Evolutionary conservation across 2,888 invertebrate genomes (phyloP), one percentile per base, ranked within the genome.

Genomic region (Metalampra italica): DNA sequence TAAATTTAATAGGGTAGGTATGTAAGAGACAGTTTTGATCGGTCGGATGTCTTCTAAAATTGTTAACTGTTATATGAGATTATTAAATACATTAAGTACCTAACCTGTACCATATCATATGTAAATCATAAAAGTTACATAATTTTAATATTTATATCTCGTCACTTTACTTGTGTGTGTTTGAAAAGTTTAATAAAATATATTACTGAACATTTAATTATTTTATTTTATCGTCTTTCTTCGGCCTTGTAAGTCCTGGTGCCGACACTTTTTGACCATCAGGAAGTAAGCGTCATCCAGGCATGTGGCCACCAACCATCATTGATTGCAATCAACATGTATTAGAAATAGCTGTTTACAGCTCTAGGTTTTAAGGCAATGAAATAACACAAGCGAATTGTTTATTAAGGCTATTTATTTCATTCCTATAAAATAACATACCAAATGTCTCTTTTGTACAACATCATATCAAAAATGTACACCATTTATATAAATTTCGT

Each of bases 391-490:
- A 43, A 29, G 74, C 61, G 60, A 55, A 53, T 53, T 60, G 56
- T 83, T 85, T 82, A 87, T 90, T 90, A 90, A 89, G 80, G 82
- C 90, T 90, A 90, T 90, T 90, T 90, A 90, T 90, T 90, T 90
- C 87, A 88, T 90, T 90, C 90, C 90, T 90, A 89, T 90, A 90
- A 90, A 90, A 90, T 90, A 90, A 89, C 90, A 90, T 90, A 90
- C 90, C 88, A 90, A 90, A 90, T 86, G 86, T 90, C 84, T 90
- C 89, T 86, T 90, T 90, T 90, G 90, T 90, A 90, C 90, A 90
- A 90, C 83, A 82, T 89, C 83, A 89, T 90, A 90, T 90, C 89
- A 90, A 90, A 90, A 90, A 90, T 90, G 86, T 90, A 90, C 90
- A 90, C 87, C 88, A 79, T 83, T n/a, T 76, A 90, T 89, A 90